These are phyloP conservation scores for Oncorhynchus nerka DNA, from an alignment of 2,113 vertebrate species.

Conservation along the genomic window DNA sequence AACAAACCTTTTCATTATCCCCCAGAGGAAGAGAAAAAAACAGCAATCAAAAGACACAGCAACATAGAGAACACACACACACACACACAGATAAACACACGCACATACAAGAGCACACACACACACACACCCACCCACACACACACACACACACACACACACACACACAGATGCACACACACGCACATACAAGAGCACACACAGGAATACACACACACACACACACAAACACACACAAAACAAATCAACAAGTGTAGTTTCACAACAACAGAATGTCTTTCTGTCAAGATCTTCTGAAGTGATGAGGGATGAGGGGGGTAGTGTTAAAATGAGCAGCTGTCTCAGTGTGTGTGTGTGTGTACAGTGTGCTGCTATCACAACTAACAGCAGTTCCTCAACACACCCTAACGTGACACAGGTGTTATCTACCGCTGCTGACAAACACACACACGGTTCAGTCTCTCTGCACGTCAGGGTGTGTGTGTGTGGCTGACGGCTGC, in stretches of 20 bases:
- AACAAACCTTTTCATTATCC: conserved; percentile 73
- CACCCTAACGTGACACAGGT: conserved; percentile 38
- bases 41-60: conserved; percentile 35
- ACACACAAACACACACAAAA: background rate
- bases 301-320: background rate
- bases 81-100: conserved; percentile 14
- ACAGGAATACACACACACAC: no score
- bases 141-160: background rate
- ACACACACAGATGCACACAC: background rate
- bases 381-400: conserved; percentile 30
- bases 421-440: conserved; percentile 26
- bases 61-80: conserved; percentile 5
- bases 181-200: background rate
- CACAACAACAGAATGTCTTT: background rate
- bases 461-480: conserved; percentile 37
- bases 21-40: conserved; percentile 40
- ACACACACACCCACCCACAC: no score
- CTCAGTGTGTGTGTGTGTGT: conserved; percentile 1
- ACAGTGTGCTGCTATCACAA: conserved; percentile 26
- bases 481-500: conserved; percentile 54
- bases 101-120: background rate
- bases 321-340: conserved; percentile 3
- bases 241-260: background rate
- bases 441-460: background rate
- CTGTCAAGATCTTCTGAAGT: background rate